Evolutionary conservation across 2,888 invertebrate species (phyloP).

Genomic region (Eulithis testata): DNA sequence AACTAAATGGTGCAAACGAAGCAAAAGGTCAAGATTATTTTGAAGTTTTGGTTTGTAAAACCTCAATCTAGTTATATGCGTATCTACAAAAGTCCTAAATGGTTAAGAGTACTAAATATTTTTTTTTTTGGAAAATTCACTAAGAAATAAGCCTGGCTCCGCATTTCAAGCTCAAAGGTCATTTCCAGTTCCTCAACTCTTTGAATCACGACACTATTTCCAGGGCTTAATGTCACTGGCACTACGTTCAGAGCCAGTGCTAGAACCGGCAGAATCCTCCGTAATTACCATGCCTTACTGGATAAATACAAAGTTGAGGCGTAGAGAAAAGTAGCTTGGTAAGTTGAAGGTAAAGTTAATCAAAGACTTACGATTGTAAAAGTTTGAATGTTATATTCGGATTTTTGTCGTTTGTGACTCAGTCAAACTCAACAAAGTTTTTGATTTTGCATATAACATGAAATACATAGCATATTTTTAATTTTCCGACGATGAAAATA

Average conservation of each 20-base stretch:
- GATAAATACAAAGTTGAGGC: constrained; percentile 62
- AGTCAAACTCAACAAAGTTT: too few species aligned
- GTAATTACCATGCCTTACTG: constrained; percentile 72
- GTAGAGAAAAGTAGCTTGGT: constrained; percentile 13
- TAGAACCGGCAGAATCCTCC: constrained; percentile 57
- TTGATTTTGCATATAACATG: too few species aligned
- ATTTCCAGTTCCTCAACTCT: constrained; percentile 48
- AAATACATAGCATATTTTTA: too few species aligned
- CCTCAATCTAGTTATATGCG: too few species aligned
- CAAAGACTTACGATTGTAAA: too few species aligned
- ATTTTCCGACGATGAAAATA: too few species aligned
- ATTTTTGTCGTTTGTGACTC: background rate
- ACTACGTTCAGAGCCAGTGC: constrained; percentile 60
- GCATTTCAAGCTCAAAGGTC: constrained; percentile 33
- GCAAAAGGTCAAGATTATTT: too few species aligned
- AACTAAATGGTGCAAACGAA: too few species aligned
- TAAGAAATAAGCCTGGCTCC: constrained; percentile 3
- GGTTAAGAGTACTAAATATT: too few species aligned
- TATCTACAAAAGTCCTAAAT: too few species aligned
- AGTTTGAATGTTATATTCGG: background rate
- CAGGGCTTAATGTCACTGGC: constrained; percentile 60
- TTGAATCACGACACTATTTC: constrained; percentile 53
- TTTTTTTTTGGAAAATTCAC: too few species aligned
- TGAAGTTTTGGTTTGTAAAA: too few species aligned
- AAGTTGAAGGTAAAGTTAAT: background rate